phyloP scores from a whole-genome alignment of 2,888 invertebrate genomes.

The Microplitis deprimator region DNA sequence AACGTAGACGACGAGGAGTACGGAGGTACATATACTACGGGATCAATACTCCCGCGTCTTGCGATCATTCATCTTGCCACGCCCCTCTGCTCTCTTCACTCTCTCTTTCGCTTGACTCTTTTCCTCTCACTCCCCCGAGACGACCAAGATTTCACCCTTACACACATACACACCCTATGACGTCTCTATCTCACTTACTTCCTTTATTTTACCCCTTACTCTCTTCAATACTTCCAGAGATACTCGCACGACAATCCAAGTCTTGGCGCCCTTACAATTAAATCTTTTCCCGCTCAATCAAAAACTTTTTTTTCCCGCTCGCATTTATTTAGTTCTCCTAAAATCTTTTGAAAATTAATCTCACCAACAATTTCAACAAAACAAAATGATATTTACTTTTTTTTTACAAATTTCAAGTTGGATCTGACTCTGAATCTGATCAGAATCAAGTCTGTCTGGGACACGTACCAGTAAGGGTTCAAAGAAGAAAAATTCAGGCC shows the following conservation, averaged over 20 bases:
- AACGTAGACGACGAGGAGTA: slow-evolving; percentile 54
- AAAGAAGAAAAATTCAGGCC: not conserved
- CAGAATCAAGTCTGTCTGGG: not conserved
- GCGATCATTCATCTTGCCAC: slow-evolving; percentile 72
- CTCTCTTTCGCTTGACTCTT: slow-evolving; percentile 47
- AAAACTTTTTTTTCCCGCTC: not conserved
- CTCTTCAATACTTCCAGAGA: no score
- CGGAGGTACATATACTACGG: slow-evolving; percentile 58
- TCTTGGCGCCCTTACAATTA: not conserved
- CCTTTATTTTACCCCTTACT: not conserved
- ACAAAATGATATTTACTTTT: not conserved
- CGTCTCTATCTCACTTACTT: not conserved
- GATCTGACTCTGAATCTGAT: not conserved
- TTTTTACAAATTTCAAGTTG: not conserved
- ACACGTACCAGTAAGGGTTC: slow-evolving; percentile 14
- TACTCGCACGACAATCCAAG: not conserved
- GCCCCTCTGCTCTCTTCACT: slow-evolving; percentile 69
- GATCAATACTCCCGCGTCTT: slow-evolving; percentile 72
- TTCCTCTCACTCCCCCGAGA: slow-evolving; percentile 44
- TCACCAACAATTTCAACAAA: not conserved
- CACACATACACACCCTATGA: not conserved
- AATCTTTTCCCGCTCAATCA: not conserved
- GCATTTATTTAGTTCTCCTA: no score
- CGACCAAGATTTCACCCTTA: slow-evolving; percentile 1
- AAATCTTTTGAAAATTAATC: not conserved